Evolutionary conservation across 2,888 invertebrate species (phyloP), one percentile per base, ranked within the genome.

Genomic region (Dorcus parallelipipedus): DNA sequence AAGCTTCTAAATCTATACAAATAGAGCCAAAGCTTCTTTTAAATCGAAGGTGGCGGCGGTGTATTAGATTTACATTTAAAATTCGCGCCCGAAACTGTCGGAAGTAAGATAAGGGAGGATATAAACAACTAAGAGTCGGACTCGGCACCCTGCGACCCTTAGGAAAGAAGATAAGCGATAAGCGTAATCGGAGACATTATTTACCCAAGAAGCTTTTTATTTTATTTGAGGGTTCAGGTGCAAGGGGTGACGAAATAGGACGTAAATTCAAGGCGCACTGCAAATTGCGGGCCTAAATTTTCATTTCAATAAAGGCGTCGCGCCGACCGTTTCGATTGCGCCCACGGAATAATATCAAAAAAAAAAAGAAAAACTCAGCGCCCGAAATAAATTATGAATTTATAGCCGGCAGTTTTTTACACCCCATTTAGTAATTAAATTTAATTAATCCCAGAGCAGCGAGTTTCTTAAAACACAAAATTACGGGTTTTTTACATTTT

Each of bases 121-220:
- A 72, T 73, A 73, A 74, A 74, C 72, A 74, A 73, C 69, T 66
- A 68, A 63, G 65, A 67, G 63, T 64, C 61, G 64, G 52, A 58
- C 56, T 56, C 50, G 47, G 61, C 62, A 60, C 59, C 54, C 60
- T 51, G 60, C 61, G 64, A 66, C 64, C 64, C 64, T 63, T 59
- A 45, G 33, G 50, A 63, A 62, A 54, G 64, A 62, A 69, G 74
- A 75, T 75, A 75, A 73, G 73, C 72, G 74, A 73, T 73, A 73
- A 71, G 68, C 71, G 71, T 73, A 75, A 74, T 73, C 73, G 73
- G 72, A 71, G 69, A 69, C 74, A 73, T 74, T 72, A 75, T 72
- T 74, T 71, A 74, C 68, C 69, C 52, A 54, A 52, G 62, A 64
- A 63, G 62, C 61, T 65, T 65, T 66, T 49, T 52, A 38, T 67